These are phyloP conservation scores for Polypedilum vanderplanki DNA, from an alignment of 1,140 invertebrate species.

Conservation along the genomic window DNA sequence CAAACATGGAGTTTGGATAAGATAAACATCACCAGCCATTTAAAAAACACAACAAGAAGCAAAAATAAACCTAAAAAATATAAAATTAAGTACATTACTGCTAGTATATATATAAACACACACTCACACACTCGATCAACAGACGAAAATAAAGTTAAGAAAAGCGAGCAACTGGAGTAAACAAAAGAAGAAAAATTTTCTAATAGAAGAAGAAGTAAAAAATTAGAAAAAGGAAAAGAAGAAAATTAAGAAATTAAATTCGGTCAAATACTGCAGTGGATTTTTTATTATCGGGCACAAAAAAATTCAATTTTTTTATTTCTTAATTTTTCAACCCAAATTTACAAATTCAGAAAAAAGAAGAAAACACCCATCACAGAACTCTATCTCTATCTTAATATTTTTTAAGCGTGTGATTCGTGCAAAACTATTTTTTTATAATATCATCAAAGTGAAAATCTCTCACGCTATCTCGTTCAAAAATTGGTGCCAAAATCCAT, in stretches of 20 bases:
- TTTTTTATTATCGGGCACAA: too few relatives aligned
- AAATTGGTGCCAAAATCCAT: slow-evolving; percentile 25
- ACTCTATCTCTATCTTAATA: neutral
- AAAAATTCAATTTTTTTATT: too few relatives aligned
- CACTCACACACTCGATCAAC: neutral
- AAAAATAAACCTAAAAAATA: neutral
- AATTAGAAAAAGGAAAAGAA: neutral
- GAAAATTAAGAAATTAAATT: neutral
- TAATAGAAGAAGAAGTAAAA: neutral
- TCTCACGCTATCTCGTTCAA: too few relatives aligned
- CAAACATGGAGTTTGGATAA: slow-evolving; percentile 28
- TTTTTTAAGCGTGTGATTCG: too few relatives aligned
- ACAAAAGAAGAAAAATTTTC: slow-evolving; percentile 14
- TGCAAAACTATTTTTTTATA: too few relatives aligned
- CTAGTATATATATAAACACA: too few relatives aligned
- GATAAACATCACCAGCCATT: slow-evolving; percentile 20
- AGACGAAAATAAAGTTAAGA: neutral
- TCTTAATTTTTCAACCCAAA: too few relatives aligned
- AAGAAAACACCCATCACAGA: neutral
- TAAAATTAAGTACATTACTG: neutral
- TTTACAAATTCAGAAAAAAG: neutral
- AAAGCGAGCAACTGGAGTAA: neutral
- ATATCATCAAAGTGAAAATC: too few relatives aligned
- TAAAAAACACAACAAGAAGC: neutral
- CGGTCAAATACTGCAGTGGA: neutral